A percentile compares a stretch with the other conserved stretches of the same genome.
Conservation (phyloP, 2,113 vertebrate genomes). For the Esox niger region DNA sequence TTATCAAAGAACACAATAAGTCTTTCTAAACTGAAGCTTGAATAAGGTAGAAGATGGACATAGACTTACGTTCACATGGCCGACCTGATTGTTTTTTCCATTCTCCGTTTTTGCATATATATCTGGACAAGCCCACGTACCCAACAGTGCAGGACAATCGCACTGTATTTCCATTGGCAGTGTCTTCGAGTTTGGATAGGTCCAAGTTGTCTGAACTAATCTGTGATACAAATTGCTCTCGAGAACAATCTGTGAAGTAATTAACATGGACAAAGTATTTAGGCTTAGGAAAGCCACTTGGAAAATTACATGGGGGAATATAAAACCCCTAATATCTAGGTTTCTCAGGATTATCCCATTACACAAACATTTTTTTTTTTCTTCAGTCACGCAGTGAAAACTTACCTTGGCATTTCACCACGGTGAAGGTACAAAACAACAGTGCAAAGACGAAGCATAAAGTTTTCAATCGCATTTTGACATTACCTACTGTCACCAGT, state of each 20-base stretch:
- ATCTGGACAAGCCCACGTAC: slow-evolving; percentile 51
- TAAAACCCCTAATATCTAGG: too few relatives aligned
- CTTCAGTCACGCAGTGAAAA: neutral
- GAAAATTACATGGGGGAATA: too few relatives aligned
- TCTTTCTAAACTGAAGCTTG: too few relatives aligned
- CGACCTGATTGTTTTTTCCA: neutral
- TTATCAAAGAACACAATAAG: too few relatives aligned
- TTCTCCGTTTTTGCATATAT: slow-evolving; percentile 20
- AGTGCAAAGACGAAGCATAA: slow-evolving; percentile 34
- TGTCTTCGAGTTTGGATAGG: neutral
- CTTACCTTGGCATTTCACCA: slow-evolving; percentile 49
- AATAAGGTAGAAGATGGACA: too few relatives aligned
- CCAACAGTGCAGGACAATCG: slow-evolving; percentile 59
- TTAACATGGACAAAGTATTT: neutral
- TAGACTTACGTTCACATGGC: slow-evolving; percentile 59
- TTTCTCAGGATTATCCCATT: too few relatives aligned
- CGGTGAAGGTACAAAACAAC: slow-evolving; percentile 40
- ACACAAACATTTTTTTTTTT: neutral
- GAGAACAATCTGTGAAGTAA: slow-evolving; percentile 47
- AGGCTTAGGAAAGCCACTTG: too few relatives aligned
- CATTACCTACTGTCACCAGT: slow-evolving; percentile 1
- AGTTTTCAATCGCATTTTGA: slow-evolving; percentile 42
- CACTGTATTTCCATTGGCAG: neutral
- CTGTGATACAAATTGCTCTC: slow-evolving; percentile 14
- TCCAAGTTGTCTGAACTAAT: slow-evolving; percentile 23